Base-by-base conservation (phyloP, 2,888 invertebrate species). In the Anorthoa munda region DNA sequence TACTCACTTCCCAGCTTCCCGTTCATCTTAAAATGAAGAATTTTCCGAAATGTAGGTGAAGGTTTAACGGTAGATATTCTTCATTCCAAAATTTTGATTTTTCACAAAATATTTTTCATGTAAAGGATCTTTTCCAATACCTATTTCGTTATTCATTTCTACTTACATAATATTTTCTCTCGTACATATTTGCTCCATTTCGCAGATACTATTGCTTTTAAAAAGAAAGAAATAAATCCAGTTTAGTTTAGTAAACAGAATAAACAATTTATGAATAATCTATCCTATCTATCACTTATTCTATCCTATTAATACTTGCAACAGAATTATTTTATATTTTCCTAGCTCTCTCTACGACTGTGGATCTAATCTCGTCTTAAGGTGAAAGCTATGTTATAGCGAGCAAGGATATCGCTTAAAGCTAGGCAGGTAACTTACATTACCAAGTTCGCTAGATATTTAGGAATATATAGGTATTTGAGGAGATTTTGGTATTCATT, bases 21-120 rank as follows among this genome's bases (percentile, higher is more conserved):
- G 85, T 84, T 90, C 90, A 90, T 91, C 89, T 88, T 79, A 67
- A 69, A 67, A 76, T 84, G 84, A 83, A 86, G 87, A 83, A 86
- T 83, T 88, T 87, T 86, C 75, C 76, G 74, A 81, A 82, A 86
- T 66, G 83, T 83, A 80, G 70, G 83, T 75, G 68, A 68, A 66
- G 66, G 31, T 79, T 63, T 77, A 60, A 67, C 81, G 81, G 18
- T 60, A 56, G 15, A 56, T 61, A 61, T 81, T 66, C 26, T 58
- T 58, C 61, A 63, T 75, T 79, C 50, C 50, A 72, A 65, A 48
- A 72, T 72, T 81, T 81, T 59, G 56, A 81, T 58, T 81, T 80
- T 75, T 15, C 51, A 59, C n/a, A 64, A 59, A 50, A 66, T 56
- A 56, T 61, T 80, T 55, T 66, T 23, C 51, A 69, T 48, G 31